Evolutionary conservation across 37 sponge, comb jelly and placozoan genomes (phyloP).

Genomic region (Lycopodina hypogea): DNA sequence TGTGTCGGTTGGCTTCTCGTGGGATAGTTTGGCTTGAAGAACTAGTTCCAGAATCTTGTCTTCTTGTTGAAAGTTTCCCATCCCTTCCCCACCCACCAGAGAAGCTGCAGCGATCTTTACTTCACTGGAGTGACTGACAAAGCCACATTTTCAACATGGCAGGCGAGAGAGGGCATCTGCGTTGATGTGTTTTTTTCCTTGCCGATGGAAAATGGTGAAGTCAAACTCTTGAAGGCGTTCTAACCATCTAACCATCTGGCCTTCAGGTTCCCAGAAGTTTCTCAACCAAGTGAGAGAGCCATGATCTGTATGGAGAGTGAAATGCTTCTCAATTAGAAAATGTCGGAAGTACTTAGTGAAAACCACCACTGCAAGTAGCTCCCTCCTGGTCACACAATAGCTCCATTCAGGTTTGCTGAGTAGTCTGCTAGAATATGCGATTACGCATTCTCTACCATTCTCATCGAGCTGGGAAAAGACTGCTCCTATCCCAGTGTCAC

Average conservation of each 20-base stretch:
- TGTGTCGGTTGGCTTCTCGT: background rate
- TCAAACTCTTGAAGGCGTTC: too few relatives aligned
- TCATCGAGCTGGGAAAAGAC: background rate
- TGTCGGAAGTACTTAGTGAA: background rate
- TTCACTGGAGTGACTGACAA: background rate
- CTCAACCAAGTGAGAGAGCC: conserved; percentile 13
- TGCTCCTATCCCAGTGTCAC: background rate
- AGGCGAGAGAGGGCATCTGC: background rate
- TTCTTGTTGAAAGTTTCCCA: background rate
- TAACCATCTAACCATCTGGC: too few relatives aligned
- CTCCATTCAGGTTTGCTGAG: background rate
- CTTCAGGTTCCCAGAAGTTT: conserved; percentile 18
- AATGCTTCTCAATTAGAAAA: background rate
- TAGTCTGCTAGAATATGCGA: background rate
- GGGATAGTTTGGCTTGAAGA: background rate
- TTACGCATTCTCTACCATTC: background rate
- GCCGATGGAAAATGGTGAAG: too few relatives aligned
- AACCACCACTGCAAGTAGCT: background rate
- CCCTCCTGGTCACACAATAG: background rate
- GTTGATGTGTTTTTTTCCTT: too few relatives aligned
- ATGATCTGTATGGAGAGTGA: conserved; percentile 12
- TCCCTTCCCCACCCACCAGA: background rate
- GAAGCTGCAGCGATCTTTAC: background rate
- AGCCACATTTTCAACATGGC: background rate
- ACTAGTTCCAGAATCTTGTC: background rate